Percentiles rank a stretch among this genome's conserved stretches.
Evolutionary conservation across 92 coral and sea anemone species (phyloP).

Genomic region (Virgularia gustaviana): DNA sequence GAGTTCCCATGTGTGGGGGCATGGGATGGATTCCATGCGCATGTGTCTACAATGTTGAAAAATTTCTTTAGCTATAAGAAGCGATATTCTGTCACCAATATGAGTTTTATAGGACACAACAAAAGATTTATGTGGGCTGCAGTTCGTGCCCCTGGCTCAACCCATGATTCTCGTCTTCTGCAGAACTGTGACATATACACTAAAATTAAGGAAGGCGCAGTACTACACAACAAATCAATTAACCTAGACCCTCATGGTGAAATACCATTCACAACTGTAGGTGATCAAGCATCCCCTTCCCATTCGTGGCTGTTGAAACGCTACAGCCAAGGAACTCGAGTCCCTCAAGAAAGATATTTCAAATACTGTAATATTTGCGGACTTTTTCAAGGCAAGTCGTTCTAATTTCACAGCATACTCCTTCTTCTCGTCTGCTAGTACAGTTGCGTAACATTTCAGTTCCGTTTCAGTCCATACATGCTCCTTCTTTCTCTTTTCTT

Average conservation of each 20-base stretch:
- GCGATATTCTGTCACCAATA: constrained; percentile 53
- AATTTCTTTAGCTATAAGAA: constrained; percentile 48
- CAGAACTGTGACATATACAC: constrained; percentile 37
- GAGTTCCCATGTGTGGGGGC: constrained; percentile 58
- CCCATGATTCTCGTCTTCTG: constrained; percentile 49
- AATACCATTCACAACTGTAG: background rate
- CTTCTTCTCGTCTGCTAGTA: too few relatives aligned
- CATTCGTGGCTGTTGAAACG: background rate
- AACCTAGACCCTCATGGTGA: background rate
- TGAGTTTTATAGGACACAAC: too few relatives aligned
- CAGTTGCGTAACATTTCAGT: too few relatives aligned
- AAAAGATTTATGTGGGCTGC: constrained; percentile 57
- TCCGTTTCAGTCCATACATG: too few relatives aligned
- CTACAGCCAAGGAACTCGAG: background rate
- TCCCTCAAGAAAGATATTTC: background rate
- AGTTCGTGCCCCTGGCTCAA: constrained; percentile 58
- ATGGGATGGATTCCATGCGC: constrained; percentile 55
- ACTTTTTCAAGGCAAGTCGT: too few relatives aligned
- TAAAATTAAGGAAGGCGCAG: background rate
- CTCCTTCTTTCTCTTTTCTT: too few relatives aligned
- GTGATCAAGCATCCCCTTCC: background rate
- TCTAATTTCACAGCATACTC: too few relatives aligned
- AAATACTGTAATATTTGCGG: too few relatives aligned
- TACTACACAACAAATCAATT: background rate
- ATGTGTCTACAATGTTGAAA: constrained; percentile 42